phyloP scores from a whole-genome alignment of 2,888 invertebrate genomes.

The Drosophila acutilabella region DNA sequence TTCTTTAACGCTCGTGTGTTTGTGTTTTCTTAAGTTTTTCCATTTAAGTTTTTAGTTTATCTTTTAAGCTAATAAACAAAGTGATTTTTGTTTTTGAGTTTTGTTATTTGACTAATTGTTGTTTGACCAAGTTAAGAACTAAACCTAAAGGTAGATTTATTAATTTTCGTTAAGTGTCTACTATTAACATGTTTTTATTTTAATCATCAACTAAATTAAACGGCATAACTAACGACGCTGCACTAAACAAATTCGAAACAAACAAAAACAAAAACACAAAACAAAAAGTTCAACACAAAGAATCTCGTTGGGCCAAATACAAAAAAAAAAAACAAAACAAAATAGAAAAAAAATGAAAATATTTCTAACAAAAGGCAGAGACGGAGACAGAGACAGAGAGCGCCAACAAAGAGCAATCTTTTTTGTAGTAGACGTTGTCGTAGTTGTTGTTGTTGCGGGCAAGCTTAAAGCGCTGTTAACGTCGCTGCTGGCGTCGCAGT shows the following conservation, averaged over 20 bases:
- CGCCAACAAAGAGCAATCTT: slow-evolving; percentile 62
- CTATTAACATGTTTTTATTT: slow-evolving; percentile 73
- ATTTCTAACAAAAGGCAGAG: slow-evolving; percentile 62
- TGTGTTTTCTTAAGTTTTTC: slow-evolving; percentile 22
- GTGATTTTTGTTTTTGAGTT: slow-evolving; percentile 42
- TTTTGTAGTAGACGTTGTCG: slow-evolving; percentile 32
- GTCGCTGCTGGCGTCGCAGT: slow-evolving; percentile 52
- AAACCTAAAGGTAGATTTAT: slow-evolving; percentile 57
- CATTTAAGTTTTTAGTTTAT: slow-evolving; percentile 22
- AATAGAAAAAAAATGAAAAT: slow-evolving; percentile 33
- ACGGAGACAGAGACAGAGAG: slow-evolving; percentile 28
- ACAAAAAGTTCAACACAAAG: slow-evolving; percentile 57
- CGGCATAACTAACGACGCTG: slow-evolving; percentile 80
- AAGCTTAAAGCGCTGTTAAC: slow-evolving; percentile 62
- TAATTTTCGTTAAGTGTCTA: slow-evolving; percentile 66
- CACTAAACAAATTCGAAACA: slow-evolving; percentile 76
- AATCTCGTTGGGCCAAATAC: slow-evolving; percentile 54
- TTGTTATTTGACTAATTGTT: slow-evolving; percentile 74
- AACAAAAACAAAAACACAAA: slow-evolving; percentile 45
- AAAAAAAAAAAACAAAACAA: slow-evolving; percentile 20
- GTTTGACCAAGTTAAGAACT: slow-evolving; percentile 68
- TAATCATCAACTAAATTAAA: slow-evolving; percentile 79
- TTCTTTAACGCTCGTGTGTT: slow-evolving; percentile 60
- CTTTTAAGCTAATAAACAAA: slow-evolving; percentile 65
- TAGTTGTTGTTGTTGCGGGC: slow-evolving; percentile 39